These are phyloP conservation scores for Sarcophaga bullata DNA, from an alignment of 1,140 invertebrate genomes.

Conservation along the genomic window DNA sequence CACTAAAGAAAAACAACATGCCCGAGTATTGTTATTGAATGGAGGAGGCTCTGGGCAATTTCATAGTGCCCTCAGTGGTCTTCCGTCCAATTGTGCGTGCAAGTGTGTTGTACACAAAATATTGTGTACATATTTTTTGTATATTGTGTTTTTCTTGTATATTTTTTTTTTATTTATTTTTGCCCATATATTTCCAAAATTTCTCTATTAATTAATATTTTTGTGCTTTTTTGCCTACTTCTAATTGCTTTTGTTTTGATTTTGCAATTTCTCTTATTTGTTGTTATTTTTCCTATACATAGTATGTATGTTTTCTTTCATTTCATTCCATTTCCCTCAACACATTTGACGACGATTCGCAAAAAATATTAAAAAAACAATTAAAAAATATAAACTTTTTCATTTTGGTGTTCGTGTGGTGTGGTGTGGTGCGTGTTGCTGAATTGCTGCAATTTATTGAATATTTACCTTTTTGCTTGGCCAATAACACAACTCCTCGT, in stretches of 20 bases:
- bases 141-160: conserved; percentile 6
- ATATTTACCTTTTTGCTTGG: not conserved
- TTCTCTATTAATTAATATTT: conserved; percentile 34
- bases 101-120: conserved; percentile 17
- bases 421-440: not conserved
- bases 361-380: conserved; percentile 6
- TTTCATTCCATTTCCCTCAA: not conserved
- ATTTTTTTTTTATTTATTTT: no score
- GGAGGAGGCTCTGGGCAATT: not conserved
- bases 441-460: not conserved
- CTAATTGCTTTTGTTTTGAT: conserved; percentile 26
- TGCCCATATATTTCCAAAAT: not conserved
- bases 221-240: conserved; percentile 11
- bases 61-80: not conserved
- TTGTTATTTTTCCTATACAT: conserved; percentile 8
- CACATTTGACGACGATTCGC: not conserved
- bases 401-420: not conserved
- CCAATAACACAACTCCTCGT: not conserved
- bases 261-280: conserved; percentile 26
- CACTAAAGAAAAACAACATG: no score
- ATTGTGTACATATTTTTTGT: conserved; percentile 22
- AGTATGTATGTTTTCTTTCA: not conserved
- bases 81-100: not conserved
- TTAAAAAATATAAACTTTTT: not conserved
- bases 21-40: no score